Evolutionary conservation across 2,888 invertebrate genomes (phyloP).

Genomic region (Nomada fabriciana): DNA sequence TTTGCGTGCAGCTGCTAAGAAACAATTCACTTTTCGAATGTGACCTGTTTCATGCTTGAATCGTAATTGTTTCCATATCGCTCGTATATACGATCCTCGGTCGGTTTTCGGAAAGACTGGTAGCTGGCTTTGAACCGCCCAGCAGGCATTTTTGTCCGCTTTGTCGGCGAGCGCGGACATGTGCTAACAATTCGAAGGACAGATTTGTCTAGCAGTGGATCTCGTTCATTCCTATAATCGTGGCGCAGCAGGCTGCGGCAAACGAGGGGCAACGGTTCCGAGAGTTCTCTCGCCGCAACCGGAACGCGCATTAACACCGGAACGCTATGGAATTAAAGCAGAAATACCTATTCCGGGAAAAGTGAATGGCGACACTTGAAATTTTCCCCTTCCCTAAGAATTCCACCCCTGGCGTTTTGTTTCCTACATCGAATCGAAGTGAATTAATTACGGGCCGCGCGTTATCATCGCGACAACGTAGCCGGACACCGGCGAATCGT

Average conservation of each 20-base stretch:
- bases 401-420: no score
- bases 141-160: conserved; percentile 76
- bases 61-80: background rate
- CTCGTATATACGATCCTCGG: background rate
- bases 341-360: conserved; percentile 23
- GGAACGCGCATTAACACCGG: conserved; percentile 63
- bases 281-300: conserved; percentile 53
- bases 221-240: conserved; percentile 73
- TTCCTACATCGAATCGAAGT: conserved; percentile 20
- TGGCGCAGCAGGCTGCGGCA: conserved; percentile 46
- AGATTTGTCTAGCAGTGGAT: conserved; percentile 80
- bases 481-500: conserved; percentile 35
- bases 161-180: conserved; percentile 82
- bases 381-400: background rate
- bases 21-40: background rate
- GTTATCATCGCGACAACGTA: conserved; percentile 45
- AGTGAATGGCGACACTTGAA: background rate
- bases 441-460: conserved; percentile 45
- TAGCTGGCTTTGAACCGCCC: conserved; percentile 70
- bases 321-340: conserved; percentile 23
- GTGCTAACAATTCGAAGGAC: conserved; percentile 83
- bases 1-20: no score
- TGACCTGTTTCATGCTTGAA: no score
- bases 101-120: conserved; percentile 46
- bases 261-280: conserved; percentile 44